Conservation (phyloP, 2,797 vertebrate genomes). For the Limosa lapponica region DNA sequence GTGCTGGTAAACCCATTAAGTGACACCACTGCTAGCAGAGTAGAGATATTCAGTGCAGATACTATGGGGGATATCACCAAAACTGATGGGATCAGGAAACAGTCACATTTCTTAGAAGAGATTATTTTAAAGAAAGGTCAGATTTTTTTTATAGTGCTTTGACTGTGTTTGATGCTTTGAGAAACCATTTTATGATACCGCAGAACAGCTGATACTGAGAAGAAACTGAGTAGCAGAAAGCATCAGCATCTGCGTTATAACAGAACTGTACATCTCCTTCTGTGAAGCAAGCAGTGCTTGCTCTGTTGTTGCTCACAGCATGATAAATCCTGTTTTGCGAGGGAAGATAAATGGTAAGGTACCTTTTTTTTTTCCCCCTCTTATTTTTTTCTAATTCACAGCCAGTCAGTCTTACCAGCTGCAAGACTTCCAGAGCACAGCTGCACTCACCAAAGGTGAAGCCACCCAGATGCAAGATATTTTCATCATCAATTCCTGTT, state of each 20-base stretch:
- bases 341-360: not conserved
- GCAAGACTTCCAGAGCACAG: not conserved
- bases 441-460: not conserved
- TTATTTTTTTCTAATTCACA: not conserved
- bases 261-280: not conserved
- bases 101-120: not conserved
- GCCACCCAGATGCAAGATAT: not conserved
- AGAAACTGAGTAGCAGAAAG: not conserved
- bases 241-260: not conserved
- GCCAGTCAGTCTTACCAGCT: not conserved
- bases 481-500: not conserved
- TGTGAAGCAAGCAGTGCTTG: not conserved
- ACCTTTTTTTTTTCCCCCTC: accelerated
- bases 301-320: not conserved
- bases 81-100: not conserved
- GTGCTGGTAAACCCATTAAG: not conserved
- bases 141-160: not conserved
- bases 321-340: not conserved
- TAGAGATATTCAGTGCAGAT: not conserved
- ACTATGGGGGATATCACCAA: not conserved
- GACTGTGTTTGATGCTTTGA: not conserved
- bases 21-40: not conserved
- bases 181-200: not conserved
- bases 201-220: not conserved
- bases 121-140: not conserved